A percentile compares a stretch with the other conserved stretches of the same genome.
These are phyloP conservation scores for Dendrocincla fuliginosa DNA, from an alignment of 2,797 vertebrate genomes.

Conservation along the genomic window DNA sequence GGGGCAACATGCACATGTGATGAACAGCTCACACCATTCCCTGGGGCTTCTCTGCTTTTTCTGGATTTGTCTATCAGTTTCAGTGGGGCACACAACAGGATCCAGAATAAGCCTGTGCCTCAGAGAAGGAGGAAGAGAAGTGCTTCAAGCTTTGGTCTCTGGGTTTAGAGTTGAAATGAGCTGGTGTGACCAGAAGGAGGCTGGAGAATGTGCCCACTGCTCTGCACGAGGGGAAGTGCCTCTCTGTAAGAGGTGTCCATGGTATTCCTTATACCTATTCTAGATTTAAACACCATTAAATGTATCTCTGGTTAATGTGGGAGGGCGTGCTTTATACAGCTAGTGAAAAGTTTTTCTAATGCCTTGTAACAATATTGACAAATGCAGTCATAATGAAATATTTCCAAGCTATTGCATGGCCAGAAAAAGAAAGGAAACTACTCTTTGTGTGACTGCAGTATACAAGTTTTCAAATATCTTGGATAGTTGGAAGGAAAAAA, in stretches of 20 bases:
- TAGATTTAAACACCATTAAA: not conserved
- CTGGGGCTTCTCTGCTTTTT: not conserved
- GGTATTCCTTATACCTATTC: not conserved
- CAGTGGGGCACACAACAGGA: not conserved
- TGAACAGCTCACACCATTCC: not conserved
- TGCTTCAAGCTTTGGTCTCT: not conserved
- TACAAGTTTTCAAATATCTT: not conserved
- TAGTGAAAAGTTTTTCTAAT: not conserved
- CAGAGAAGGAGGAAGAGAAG: not conserved
- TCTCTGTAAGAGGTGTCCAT: not conserved
- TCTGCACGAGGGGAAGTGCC: rapidly evolving
- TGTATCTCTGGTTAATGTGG: not conserved
- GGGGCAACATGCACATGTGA: rapidly evolving
- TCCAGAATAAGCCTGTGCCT: rapidly evolving
- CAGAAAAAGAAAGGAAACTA: not conserved
- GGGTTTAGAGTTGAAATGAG: not conserved
- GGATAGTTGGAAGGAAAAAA: not conserved
- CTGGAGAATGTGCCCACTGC: not conserved
- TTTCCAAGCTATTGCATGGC: not conserved
- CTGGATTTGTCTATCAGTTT: not conserved
- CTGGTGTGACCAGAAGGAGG: not conserved
- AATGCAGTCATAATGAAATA: not conserved
- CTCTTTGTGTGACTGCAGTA: not conserved
- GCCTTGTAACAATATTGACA: not conserved
- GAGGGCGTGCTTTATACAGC: not conserved